Base-by-base conservation (phyloP, 2,888 invertebrate species). In the Polydrusus pterygomalis region DNA sequence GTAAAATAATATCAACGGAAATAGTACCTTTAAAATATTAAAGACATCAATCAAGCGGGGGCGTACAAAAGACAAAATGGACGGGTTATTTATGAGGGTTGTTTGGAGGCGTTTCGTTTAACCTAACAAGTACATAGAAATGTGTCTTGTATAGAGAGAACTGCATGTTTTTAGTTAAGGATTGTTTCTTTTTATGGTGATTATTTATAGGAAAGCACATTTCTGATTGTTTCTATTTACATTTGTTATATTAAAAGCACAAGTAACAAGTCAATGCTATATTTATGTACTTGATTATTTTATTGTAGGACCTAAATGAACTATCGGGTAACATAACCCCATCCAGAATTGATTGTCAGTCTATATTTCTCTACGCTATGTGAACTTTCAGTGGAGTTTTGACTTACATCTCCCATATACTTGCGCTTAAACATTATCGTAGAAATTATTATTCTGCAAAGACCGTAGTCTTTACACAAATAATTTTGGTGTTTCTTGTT, bases 401-500 rank as follows among this genome's bases (percentile, higher is more conserved):
- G n/a, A n/a, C n/a, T n/a, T n/a, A n/a, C n/a, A n/a, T n/a, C n/a
- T n/a, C n/a, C n/a, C n/a, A n/a, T n/a, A n/a, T n/a, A n/a, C n/a
- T n/a, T n/a, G n/a, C n/a, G n/a, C n/a, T n/a, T n/a, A n/a, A n/a
- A n/a, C n/a, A n/a, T n/a, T n/a, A n/a, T n/a, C n/a, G n/a, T n/a
- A n/a, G n/a, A n/a, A n/a, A n/a, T n/a, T n/a, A n/a, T n/a, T n/a
- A n/a, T n/a, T n/a, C 5, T 25, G 25, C 25, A 25, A 5, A 25
- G 5, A 25, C 25, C 25, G 1, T 3, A 25, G 1, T 25, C 25
- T 25, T 25, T 5, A 25, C 1, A 1, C 25, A 25, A 25, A 25
- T 25, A 25, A 25, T 25, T 25, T 5, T 25, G 25, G 25, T 25
- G 5, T 25, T 25, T 69, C n/a, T 86, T 87, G 87, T 88, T 89